Evolutionary conservation across 2,888 invertebrate genomes (phyloP).

Genomic region (Icerya purchasi): DNA sequence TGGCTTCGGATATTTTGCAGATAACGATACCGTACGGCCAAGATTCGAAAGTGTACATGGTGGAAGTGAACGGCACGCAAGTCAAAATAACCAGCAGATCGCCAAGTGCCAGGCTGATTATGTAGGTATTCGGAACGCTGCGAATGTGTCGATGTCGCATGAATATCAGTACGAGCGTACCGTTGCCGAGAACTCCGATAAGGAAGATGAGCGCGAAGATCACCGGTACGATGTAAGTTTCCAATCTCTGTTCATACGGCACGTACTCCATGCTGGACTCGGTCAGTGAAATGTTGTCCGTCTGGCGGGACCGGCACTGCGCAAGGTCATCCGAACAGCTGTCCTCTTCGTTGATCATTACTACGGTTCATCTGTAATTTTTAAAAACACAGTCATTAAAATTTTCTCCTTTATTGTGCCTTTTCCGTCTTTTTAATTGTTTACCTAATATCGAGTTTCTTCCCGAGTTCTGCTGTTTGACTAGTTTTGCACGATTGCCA

Average conservation of each 20-base stretch:
- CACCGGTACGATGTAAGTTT: constrained; percentile 58
- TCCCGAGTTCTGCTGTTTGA: no score
- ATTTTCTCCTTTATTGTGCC: no score
- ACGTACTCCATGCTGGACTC: no score
- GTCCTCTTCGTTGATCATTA: no score
- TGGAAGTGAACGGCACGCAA: constrained; percentile 64
- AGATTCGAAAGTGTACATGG: constrained; percentile 26
- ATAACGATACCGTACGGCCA: constrained; percentile 30
- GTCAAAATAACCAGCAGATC: constrained; percentile 65
- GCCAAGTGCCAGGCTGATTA: constrained; percentile 58
- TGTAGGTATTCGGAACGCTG: constrained; percentile 70
- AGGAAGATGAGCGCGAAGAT: constrained; percentile 63
- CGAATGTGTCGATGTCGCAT: constrained; percentile 56
- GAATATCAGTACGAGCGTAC: constrained; percentile 58
- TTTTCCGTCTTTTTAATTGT: no score
- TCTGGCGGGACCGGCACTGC: no score
- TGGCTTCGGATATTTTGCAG: constrained; percentile 41
- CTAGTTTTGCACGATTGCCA: no score
- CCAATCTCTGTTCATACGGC: constrained; percentile 29
- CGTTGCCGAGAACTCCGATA: constrained; percentile 63
- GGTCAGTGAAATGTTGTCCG: no score
- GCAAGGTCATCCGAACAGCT: no score
- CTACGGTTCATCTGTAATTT: no score
- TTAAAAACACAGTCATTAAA: no score
- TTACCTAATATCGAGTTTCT: no score